phyloP scores from a whole-genome alignment of 2,797 vertebrate species.

The Aselliscus stoliczkanus region DNA sequence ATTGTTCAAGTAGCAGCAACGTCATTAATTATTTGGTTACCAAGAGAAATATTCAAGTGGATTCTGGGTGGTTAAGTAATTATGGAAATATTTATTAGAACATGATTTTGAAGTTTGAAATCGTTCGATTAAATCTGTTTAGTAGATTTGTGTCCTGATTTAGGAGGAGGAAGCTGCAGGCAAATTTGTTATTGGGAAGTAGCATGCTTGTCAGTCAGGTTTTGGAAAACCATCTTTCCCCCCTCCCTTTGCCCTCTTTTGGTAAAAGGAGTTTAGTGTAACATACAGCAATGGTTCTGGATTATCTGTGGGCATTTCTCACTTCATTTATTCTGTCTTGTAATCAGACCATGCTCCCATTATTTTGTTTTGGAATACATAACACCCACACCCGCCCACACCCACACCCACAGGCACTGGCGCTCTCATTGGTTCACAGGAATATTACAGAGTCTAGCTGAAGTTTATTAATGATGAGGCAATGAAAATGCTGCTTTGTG shows the following conservation, averaged over 20 bases:
- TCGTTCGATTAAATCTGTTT: neutral
- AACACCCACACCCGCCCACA: no score
- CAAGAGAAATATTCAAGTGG: neutral
- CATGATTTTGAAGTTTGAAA: slow-evolving; percentile 19
- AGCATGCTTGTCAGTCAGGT: neutral
- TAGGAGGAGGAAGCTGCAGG: neutral
- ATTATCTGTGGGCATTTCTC: slow-evolving; percentile 4
- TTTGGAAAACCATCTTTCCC: neutral
- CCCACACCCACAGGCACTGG: no score
- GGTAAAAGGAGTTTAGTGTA: neutral
- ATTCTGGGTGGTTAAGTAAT: neutral
- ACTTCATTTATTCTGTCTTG: slow-evolving; percentile 10
- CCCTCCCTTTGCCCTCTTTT: neutral
- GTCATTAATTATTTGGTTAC: neutral
- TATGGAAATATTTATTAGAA: slow-evolving; percentile 3
- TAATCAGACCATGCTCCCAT: neutral
- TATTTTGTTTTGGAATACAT: neutral
- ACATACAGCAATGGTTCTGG: neutral
- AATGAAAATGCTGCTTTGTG: neutral
- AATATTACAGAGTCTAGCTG: neutral
- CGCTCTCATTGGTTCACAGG: no score
- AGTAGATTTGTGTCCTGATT: slow-evolving; percentile 8
- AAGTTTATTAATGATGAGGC: neutral
- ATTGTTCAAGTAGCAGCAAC: neutral
- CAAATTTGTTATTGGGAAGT: neutral